Percentiles rank a stretch among this genome's conserved stretches.
Evolutionary conservation across 2,113 vertebrate species (phyloP).

Genomic region (Thermophis baileyi): DNA sequence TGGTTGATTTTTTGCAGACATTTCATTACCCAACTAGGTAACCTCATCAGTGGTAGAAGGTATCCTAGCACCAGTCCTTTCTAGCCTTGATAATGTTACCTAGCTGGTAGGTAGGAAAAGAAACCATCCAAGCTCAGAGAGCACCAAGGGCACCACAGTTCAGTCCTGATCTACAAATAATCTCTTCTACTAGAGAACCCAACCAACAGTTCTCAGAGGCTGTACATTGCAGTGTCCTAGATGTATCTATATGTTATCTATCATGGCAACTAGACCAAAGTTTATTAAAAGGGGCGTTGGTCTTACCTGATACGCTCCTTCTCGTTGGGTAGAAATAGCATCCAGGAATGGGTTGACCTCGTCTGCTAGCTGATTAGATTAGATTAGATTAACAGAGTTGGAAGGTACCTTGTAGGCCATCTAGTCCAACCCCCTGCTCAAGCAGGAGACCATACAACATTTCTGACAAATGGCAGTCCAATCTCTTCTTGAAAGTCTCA

Average conservation of each 20-base stretch:
- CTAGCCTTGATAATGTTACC: neutral
- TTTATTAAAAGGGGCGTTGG: neutral
- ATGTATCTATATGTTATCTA: neutral
- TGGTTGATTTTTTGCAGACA: neutral
- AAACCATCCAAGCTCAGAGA: neutral
- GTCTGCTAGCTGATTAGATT: too few relatives aligned
- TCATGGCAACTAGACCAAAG: neutral
- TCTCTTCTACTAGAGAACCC: neutral
- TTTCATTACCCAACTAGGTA: neutral
- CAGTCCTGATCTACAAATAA: neutral
- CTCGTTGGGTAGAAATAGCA: too few relatives aligned
- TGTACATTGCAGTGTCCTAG: neutral
- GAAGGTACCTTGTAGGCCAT: too few relatives aligned
- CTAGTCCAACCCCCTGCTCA: too few relatives aligned
- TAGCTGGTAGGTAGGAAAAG: neutral
- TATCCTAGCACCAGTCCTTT: neutral
- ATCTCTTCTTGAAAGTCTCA: too few relatives aligned
- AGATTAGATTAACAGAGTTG: too few relatives aligned
- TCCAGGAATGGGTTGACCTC: too few relatives aligned
- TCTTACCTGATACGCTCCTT: too few relatives aligned
- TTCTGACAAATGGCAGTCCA: too few relatives aligned
- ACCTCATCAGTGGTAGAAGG: neutral
- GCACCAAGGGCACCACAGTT: neutral
- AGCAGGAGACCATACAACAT: too few relatives aligned
- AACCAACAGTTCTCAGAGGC: neutral